Conservation (phyloP, 2,113 vertebrate species). For the Microcebus griseorufus region DNA sequence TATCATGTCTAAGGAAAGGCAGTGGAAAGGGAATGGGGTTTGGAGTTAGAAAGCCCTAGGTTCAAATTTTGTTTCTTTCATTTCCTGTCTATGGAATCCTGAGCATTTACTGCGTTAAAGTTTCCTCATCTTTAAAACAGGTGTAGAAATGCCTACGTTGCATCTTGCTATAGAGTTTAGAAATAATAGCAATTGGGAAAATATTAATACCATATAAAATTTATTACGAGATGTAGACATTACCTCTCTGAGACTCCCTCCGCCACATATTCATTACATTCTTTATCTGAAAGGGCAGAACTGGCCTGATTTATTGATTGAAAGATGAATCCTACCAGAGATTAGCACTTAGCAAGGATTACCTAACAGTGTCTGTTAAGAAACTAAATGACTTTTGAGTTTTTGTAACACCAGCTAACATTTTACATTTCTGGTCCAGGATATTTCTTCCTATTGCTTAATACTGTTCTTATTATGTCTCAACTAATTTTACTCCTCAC, state of each 20-base stretch:
- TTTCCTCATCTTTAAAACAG: constrained; percentile 7
- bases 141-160: background rate
- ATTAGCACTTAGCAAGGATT: constrained; percentile 23
- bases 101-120: background rate
- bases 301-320: background rate
- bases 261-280: background rate
- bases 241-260: background rate
- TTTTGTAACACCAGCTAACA: constrained; percentile 36
- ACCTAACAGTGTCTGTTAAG: background rate
- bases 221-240: background rate
- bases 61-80: background rate
- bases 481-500: constrained; percentile 71
- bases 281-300: background rate
- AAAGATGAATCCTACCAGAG: constrained; percentile 49
- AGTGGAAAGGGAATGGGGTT: background rate
- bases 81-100: background rate
- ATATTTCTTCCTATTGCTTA: constrained; percentile 52
- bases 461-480: constrained; percentile 40
- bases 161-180: background rate
- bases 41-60: background rate
- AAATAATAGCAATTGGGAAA: background rate
- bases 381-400: constrained; percentile 32
- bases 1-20: background rate
- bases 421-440: constrained; percentile 26
- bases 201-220: background rate